phyloP scores from a whole-genome alignment of 2,113 vertebrate genomes.

The Ctenodactylus gundi region DNA sequence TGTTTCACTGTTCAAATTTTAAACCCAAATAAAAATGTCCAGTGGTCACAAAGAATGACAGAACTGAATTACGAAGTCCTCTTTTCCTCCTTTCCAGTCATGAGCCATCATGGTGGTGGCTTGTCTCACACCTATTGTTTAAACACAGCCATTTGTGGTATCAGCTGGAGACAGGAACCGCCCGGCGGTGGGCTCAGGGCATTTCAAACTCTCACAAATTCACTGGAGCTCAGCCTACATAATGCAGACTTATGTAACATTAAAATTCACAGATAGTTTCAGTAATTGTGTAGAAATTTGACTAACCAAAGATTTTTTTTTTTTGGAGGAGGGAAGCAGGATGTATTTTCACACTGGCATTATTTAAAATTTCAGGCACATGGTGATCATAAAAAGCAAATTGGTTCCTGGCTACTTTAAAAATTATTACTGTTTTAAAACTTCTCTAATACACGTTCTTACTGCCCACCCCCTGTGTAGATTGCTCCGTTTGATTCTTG shows the following conservation, averaged over 20 bases:
- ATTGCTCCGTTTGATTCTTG: not conserved
- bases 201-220: not conserved
- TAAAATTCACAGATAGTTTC: not conserved
- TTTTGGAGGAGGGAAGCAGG: not conserved
- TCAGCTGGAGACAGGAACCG: not conserved
- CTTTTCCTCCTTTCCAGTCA: not conserved
- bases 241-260: not conserved
- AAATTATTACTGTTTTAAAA: not conserved
- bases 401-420: not conserved
- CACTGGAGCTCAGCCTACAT: not conserved
- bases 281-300: not conserved
- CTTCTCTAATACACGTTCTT: fast-evolving
- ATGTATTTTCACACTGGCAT: not conserved
- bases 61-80: not conserved
- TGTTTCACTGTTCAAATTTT: not conserved
- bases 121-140: not conserved
- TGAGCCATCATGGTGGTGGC: not conserved
- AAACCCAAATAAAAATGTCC: not conserved
- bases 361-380: not conserved
- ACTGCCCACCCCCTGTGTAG: fast-evolving
- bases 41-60: not conserved
- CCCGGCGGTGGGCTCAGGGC: not conserved
- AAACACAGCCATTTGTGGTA: not conserved
- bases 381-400: not conserved
- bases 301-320: not conserved